Percentiles rank a stretch among this genome's conserved stretches.
Evolutionary conservation across 2,797 vertebrate species (phyloP).

Genomic region (Diglossa cyanea): DNA sequence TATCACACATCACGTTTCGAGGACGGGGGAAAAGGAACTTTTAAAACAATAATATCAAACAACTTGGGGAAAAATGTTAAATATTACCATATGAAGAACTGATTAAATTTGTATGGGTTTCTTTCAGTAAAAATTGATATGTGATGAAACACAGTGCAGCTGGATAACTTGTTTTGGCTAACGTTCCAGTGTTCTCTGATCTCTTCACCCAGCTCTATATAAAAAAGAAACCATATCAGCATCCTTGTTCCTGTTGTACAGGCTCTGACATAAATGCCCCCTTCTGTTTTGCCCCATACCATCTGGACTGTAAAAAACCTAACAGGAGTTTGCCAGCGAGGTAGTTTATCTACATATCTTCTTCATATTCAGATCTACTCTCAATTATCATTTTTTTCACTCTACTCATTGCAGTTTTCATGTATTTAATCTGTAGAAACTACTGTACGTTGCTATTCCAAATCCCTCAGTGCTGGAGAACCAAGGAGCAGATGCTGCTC

Average conservation of each 20-base stretch:
- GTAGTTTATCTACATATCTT: not conserved
- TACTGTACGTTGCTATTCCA: not conserved
- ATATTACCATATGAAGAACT: constrained; percentile 80
- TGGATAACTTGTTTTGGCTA: constrained; percentile 67
- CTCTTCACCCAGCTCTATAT: constrained; percentile 18
- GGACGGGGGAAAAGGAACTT: constrained; percentile 43
- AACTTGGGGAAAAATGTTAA: constrained; percentile 76
- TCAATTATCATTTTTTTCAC: not conserved
- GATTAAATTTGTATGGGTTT: constrained; percentile 82
- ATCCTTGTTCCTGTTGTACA: not conserved
- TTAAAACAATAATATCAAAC: constrained; percentile 81
- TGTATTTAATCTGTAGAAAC: not conserved
- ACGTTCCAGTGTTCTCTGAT: constrained; percentile 55
- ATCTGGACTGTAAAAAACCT: not conserved
- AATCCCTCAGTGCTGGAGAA: not conserved
- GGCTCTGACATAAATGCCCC: not conserved
- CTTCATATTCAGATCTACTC: not conserved
- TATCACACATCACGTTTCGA: constrained; percentile 70
- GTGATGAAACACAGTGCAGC: constrained; percentile 74
- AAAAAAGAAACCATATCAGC: not conserved
- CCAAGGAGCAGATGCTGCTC: not conserved
- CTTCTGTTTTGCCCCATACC: not conserved
- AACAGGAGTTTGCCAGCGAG: not conserved
- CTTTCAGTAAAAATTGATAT: constrained; percentile 78
- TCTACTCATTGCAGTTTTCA: not conserved